Evolutionary conservation across 1,140 invertebrate species (phyloP), one percentile per base, ranked within the genome.

Genomic region (Agraylea sexmaculata): DNA sequence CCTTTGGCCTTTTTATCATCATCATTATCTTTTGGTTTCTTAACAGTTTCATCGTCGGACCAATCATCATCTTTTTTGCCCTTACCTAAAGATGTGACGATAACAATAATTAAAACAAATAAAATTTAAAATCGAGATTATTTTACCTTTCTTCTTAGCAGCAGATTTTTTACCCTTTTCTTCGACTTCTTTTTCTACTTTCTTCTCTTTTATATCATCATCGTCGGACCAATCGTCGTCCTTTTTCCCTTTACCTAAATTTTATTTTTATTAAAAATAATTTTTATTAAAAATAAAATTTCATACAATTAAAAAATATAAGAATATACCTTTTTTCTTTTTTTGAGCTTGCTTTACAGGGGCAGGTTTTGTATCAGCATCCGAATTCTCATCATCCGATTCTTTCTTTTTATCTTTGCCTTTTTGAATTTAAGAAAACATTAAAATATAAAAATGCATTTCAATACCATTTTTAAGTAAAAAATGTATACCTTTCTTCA

Each of bases 21-120:
- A 25, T 47, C 35, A 32, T 17, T 57, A 4, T 66, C 34, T 42
- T 69, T 63, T 28, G 66, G 52, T 7, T 25, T 32, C 32, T 57
- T 54, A 33, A 48, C 38, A 11, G 46, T 34, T 27, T 60, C 63
- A 46, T 65, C 62, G 51, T 66, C 67, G 22, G 64, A 66, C 64
- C 64, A 69, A 45, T 67, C 62, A 53, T 68, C 66, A 55, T 60
- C 57, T 49, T 69, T 69, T 37, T 68, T 69, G 19, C 57, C 59
- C 57, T 66, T 68, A 18, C 59, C 64, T 67, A 19, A 18, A 20
- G 10, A 20, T 23, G 18, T 19, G 13, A 33, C 2, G 10, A 40
- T 34, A 35, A 23, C 11, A 35, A 11, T 8, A 18, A 36, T 25
- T 35, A 29, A 15, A 16, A 16, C 23, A 32, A 13, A n/a, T 22